Percentiles rank a stretch among this genome's conserved stretches.
Evolutionary conservation across 2,797 vertebrate species (phyloP).

Genomic region (Phrynocephalus forsythii): DNA sequence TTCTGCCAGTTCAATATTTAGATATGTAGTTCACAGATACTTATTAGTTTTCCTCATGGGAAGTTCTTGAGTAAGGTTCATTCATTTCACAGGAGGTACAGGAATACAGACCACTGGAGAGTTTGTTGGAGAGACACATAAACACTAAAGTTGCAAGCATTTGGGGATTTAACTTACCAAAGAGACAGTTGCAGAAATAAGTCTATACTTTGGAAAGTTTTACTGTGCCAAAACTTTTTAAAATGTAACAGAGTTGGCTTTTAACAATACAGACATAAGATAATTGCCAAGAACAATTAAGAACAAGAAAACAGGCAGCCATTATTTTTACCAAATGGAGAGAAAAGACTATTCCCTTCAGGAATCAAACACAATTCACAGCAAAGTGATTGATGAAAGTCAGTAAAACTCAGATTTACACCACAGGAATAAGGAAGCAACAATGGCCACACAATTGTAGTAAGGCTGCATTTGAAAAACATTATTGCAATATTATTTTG

Average conservation of each 20-base stretch:
- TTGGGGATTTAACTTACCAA: not conserved
- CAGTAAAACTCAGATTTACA: slow-evolving; percentile 19
- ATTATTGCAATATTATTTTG: too few species aligned
- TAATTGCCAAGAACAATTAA: not conserved
- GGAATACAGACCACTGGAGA: not conserved
- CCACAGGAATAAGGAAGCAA: not conserved
- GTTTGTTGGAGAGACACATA: not conserved
- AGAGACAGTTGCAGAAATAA: not conserved
- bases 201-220: not conserved
- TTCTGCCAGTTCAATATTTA: not conserved
- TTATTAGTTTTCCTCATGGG: not conserved
- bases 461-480: not conserved
- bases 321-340: not conserved
- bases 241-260: not conserved
- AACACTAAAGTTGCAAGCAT: not conserved
- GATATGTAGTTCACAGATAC: not conserved
- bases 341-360: not conserved
- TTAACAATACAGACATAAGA: not conserved
- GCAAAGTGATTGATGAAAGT: not conserved
- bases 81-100: not conserved
- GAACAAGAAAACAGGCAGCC: not conserved
- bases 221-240: not conserved
- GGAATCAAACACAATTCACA: not conserved
- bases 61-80: not conserved
- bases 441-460: not conserved